Percentiles rank a stretch among this genome's conserved stretches.
Conservation (phyloP, 2,888 invertebrate species). For the Iselma pallidipennis region DNA sequence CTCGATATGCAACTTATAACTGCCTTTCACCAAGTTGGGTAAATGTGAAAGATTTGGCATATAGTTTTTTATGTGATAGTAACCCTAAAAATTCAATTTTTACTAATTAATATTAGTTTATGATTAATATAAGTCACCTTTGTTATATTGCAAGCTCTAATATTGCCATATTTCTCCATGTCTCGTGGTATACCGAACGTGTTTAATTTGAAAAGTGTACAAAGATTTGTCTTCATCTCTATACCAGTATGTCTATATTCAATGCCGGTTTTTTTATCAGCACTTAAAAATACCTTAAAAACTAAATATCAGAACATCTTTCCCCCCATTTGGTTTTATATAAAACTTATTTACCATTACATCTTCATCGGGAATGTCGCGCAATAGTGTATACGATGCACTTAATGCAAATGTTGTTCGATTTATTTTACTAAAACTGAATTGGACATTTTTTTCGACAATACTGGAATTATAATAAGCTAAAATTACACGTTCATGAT, state of each 20-base stretch:
- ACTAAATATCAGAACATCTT: not conserved
- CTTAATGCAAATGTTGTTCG: not conserved
- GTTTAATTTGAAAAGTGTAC: not conserved
- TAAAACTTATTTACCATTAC: not conserved
- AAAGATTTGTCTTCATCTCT: not conserved
- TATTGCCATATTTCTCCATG: not conserved
- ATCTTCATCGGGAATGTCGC: not conserved
- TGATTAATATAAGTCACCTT: not conserved
- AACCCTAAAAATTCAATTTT: conserved; percentile 1
- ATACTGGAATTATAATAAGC: not conserved
- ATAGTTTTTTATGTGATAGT: conserved; percentile 1
- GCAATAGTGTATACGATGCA: not conserved
- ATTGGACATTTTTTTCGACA: not conserved
- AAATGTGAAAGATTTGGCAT: not conserved
- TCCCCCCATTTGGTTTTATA: too few relatives aligned
- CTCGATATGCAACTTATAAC: not conserved
- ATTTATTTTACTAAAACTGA: not conserved
- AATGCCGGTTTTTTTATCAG: not conserved
- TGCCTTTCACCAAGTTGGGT: not conserved
- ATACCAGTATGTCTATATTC: not conserved
- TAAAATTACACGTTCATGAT: not conserved
- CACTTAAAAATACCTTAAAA: not conserved
- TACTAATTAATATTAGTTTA: not conserved
- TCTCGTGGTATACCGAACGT: not conserved
- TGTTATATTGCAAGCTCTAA: not conserved